Conservation (phyloP, 2,113 vertebrate species). For the Echinops telfairi region DNA sequence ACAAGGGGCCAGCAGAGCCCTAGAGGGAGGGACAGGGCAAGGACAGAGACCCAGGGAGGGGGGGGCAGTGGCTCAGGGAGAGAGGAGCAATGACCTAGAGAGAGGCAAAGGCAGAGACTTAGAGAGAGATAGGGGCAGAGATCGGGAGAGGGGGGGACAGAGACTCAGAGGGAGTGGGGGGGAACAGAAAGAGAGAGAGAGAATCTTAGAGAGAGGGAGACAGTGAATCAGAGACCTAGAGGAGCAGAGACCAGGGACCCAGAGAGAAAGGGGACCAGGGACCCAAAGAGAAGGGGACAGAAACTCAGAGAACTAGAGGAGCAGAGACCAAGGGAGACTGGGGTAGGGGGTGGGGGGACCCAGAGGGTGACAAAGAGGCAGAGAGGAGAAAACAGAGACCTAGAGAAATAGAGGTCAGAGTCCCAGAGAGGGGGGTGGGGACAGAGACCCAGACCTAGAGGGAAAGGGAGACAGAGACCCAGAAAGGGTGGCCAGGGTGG, state of each 20-base stretch:
- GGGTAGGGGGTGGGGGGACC: not conserved
- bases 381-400: not conserved
- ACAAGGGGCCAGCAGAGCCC: no score
- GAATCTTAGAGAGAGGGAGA: not conserved
- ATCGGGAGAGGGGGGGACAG: not conserved
- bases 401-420: not conserved
- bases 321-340: not conserved
- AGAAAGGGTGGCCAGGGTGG: not conserved
- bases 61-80: not conserved
- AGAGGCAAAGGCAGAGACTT: not conserved
- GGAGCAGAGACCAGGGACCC: not conserved
- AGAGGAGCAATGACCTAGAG: not conserved
- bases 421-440: not conserved
- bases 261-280: not conserved
- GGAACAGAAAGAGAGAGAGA: not conserved
- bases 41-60: not conserved
- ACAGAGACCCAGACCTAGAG: not conserved
- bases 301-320: not conserved
- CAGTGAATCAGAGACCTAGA: not conserved
- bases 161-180: not conserved
- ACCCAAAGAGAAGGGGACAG: not conserved
- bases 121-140: not conserved
- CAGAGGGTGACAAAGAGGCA: not conserved
- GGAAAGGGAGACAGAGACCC: not conserved
- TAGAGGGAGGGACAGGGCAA: not conserved